Evolutionary conservation across 2,113 vertebrate genomes (phyloP).

Genomic region (Elephantulus edwardii): DNA sequence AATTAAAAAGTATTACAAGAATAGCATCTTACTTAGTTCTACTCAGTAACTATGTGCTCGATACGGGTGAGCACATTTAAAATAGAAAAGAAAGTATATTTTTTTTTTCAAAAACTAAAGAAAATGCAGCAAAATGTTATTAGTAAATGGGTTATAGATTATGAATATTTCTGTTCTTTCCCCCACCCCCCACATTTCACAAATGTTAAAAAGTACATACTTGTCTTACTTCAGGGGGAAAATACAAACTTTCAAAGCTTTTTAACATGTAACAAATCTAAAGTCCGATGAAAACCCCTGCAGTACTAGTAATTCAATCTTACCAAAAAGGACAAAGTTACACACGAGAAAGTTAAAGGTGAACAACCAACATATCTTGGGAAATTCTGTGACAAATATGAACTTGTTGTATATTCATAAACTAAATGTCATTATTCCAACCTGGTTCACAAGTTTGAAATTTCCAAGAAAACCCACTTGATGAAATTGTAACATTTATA

Average conservation of each 20-base stretch:
- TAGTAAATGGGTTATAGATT: neutral
- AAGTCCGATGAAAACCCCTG: neutral
- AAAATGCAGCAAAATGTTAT: neutral
- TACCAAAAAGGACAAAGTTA: neutral
- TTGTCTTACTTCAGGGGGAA: neutral
- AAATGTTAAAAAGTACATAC: neutral
- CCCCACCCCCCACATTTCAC: neutral
- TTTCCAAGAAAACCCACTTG: slow-evolving; percentile 2
- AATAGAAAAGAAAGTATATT: neutral
- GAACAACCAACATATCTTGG: neutral
- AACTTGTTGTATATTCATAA: neutral
- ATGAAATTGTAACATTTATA: neutral
- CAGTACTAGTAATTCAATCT: neutral
- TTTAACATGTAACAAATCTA: slow-evolving; percentile 9
- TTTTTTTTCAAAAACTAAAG: neutral
- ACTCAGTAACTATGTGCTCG: neutral
- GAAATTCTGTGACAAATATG: neutral
- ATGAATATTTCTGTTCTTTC: neutral
- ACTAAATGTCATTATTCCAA: neutral
- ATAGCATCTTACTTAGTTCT: neutral
- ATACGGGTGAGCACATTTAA: neutral
- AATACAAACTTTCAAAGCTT: neutral
- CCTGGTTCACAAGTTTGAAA: neutral
- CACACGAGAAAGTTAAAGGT: neutral
- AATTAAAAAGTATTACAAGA: neutral